phyloP scores from a whole-genome alignment of 2,113 vertebrate genomes.

The Semicossyphus pulcher region DNA sequence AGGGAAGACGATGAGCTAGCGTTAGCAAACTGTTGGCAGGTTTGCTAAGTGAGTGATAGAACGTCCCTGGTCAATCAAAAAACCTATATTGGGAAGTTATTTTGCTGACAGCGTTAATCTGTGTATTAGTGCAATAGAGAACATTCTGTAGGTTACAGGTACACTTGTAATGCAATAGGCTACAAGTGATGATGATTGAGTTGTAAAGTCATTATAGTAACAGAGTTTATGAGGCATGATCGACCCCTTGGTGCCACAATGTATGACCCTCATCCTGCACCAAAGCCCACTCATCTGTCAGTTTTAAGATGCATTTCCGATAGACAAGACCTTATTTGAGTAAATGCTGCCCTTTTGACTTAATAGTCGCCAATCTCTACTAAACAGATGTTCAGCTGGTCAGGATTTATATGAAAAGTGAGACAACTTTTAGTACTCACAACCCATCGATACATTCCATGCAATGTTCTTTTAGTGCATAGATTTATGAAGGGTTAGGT shows the following conservation, averaged over 20 bases:
- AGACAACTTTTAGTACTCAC: neutral
- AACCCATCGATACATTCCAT: too few relatives aligned
- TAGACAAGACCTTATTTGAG: neutral
- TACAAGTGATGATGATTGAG: neutral
- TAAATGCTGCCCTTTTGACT: neutral
- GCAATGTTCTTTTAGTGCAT: too few relatives aligned
- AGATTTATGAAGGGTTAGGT: slow-evolving; percentile 1
- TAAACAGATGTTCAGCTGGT: neutral
- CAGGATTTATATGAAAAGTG: neutral
- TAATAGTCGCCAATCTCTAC: too few relatives aligned
- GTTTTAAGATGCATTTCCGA: neutral
- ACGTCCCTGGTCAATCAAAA: neutral
- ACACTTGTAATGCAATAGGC: neutral
- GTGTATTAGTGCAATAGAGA: neutral
- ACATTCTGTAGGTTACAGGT: neutral
- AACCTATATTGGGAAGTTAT: fast-evolving
- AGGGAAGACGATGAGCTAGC: slow-evolving; percentile 19
- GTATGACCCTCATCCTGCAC: slow-evolving; percentile 13
- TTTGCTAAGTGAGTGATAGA: slow-evolving; percentile 16
- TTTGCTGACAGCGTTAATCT: neutral
- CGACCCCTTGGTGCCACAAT: slow-evolving; percentile 22
- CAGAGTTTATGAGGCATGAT: neutral
- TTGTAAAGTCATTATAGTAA: neutral
- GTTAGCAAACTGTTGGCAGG: slow-evolving; percentile 42
- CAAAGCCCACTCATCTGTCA: too few relatives aligned